A percentile compares a stretch with the other conserved stretches of the same genome.
Conservation (phyloP, 2,888 invertebrate species). For the Idaea straminata region DNA sequence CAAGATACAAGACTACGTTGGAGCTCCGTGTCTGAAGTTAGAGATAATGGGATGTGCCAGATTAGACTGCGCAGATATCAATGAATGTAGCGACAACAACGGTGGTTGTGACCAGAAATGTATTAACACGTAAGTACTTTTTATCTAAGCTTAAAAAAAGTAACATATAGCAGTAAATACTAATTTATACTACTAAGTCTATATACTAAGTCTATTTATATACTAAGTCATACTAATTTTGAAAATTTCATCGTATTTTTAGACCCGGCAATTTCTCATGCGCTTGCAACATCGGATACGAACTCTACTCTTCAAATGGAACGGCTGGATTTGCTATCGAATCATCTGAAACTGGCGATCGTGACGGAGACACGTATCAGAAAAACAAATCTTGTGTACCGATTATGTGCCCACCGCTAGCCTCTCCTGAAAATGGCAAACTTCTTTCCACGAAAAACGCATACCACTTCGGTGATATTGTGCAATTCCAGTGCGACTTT, state of each 20-base stretch:
- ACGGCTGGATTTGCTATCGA: conserved; percentile 93
- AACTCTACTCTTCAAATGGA: conserved; percentile 92
- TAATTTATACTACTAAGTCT: too few species aligned
- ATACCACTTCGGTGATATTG: conserved; percentile 94
- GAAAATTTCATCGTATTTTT: conserved; percentile 16
- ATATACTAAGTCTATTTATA: neutral
- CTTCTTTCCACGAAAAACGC: conserved; percentile 89
- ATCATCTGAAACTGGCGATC: conserved; percentile 89
- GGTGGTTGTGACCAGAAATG: conserved; percentile 97
- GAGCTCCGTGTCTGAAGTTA: conserved; percentile 92
- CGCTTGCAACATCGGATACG: conserved; percentile 94
- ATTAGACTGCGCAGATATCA: conserved; percentile 92
- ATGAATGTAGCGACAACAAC: conserved; percentile 92
- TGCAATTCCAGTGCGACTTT: conserved; percentile 96
- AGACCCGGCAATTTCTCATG: conserved; percentile 93
- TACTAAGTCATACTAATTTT: neutral
- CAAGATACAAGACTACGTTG: conserved; percentile 91
- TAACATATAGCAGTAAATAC: neutral
- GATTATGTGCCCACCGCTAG: conserved; percentile 90
- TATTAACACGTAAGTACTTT: conserved; percentile 83
- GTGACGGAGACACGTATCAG: conserved; percentile 93
- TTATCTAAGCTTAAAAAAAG: neutral
- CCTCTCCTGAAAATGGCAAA: conserved; percentile 91
- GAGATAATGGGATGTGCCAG: conserved; percentile 96
- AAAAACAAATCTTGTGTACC: conserved; percentile 97